phyloP scores from a whole-genome alignment of 2,113 vertebrate species.

The Melanotaenia duboulayi region DNA sequence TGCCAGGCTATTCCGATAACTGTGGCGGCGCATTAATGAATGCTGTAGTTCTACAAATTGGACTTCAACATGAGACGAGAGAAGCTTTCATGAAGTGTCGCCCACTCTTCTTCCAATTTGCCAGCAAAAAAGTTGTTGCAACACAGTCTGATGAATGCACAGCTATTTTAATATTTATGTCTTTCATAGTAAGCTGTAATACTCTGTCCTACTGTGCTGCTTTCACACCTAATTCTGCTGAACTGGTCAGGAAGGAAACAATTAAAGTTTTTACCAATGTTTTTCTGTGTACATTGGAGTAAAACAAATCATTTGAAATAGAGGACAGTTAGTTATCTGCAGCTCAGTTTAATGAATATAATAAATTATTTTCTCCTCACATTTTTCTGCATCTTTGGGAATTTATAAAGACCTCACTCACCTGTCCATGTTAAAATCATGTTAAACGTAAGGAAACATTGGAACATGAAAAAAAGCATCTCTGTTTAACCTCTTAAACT shows the following conservation, averaged over 20 bases:
- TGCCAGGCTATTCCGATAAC: slow-evolving; percentile 44
- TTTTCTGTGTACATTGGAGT: too few relatives aligned
- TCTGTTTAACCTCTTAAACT: background rate
- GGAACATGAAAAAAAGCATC: background rate
- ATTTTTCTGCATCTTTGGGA: slow-evolving; percentile 2
- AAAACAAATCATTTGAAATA: too few relatives aligned
- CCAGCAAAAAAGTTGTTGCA: slow-evolving; percentile 44
- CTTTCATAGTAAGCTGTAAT: slow-evolving; percentile 17
- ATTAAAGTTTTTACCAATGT: too few relatives aligned
- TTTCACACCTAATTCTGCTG: background rate
- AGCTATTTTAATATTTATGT: slow-evolving; percentile 48
- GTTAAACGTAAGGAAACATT: background rate
- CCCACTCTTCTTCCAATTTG: slow-evolving; percentile 52
- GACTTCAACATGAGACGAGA: slow-evolving; percentile 32
- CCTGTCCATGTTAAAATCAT: slow-evolving; percentile 1
- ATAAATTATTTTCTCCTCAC: background rate
- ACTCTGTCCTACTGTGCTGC: slow-evolving; percentile 1
- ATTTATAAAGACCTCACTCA: background rate
- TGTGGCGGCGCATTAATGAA: slow-evolving; percentile 51
- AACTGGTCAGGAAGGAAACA: too few relatives aligned
- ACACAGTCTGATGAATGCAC: slow-evolving; percentile 52
- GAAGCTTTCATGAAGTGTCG: slow-evolving; percentile 32
- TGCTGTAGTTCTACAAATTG: slow-evolving; percentile 18
- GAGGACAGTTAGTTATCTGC: too few relatives aligned
- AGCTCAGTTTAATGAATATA: too few relatives aligned